Conservation (phyloP, 2,797 vertebrate species). For the Ficedula albicollis region DNA sequence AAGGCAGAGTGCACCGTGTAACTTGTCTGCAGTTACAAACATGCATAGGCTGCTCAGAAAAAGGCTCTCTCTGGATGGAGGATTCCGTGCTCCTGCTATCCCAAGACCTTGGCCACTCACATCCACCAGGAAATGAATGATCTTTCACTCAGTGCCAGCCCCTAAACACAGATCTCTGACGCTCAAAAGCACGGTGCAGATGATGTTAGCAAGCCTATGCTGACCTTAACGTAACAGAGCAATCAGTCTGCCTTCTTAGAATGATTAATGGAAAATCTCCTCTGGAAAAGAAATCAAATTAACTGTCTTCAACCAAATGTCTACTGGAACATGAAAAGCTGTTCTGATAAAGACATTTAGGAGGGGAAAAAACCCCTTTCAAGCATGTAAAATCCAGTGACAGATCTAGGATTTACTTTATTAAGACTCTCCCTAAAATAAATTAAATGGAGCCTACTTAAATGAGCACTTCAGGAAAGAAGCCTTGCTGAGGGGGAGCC, state of each 20-base stretch:
- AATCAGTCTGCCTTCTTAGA: slow-evolving; percentile 77
- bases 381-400: slow-evolving; percentile 68
- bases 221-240: slow-evolving; percentile 77
- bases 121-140: background rate
- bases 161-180: slow-evolving; percentile 20
- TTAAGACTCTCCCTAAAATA: slow-evolving; percentile 68
- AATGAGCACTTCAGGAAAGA: slow-evolving; percentile 45
- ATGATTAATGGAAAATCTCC: slow-evolving; percentile 81
- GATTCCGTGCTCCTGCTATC: background rate
- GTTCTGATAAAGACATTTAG: slow-evolving; percentile 76
- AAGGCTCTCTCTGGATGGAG: background rate
- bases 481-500: slow-evolving; percentile 4
- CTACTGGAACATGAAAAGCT: slow-evolving; percentile 77
- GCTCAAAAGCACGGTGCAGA: slow-evolving; percentile 51
- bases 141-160: background rate
- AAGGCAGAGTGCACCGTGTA: fast-evolving
- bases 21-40: fast-evolving
- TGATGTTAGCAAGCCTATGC: slow-evolving; percentile 67
- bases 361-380: slow-evolving; percentile 36
- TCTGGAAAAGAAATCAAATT: slow-evolving; percentile 83
- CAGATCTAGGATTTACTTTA: slow-evolving; percentile 73
- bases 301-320: slow-evolving; percentile 81
- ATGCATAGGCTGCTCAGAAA: background rate
- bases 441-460: slow-evolving; percentile 65
- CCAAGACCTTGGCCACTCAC: background rate